Base-by-base conservation (phyloP, 2,888 invertebrate species). In the Pristionchus maxplancki region DNA sequence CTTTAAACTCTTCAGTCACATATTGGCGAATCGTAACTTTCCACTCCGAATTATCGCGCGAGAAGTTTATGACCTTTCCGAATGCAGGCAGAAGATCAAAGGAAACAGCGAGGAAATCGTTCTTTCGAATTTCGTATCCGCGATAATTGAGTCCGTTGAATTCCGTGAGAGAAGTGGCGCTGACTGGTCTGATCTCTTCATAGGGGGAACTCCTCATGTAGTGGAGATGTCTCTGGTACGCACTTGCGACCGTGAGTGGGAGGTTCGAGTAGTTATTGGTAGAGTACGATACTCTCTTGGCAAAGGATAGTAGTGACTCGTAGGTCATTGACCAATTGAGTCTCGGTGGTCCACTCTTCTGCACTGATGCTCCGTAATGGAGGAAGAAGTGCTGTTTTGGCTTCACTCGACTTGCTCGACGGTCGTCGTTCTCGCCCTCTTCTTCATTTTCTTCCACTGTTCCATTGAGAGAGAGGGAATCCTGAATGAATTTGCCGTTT, bases 371-470 rank as follows among this genome's bases (percentile, higher is more conserved):
- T 4, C 11, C 37, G 37, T 71, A 71, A 37, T 71, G 71, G 37
- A 71, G 71, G 37, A 71, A 37, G 37, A 71, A 71, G 17, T 71
- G 71, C 37, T 71, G 71, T 17, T 71, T 71, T 9, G 71, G 71
- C 17, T 31, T 34, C 8, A 71, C 17, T 8, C 6, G 15, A 71
- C 37, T 71, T 3, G 31, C 20, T 17, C 71, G 34, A 34, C 71
- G n/a, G n/a, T n/a, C n/a, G n/a, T n/a, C n/a, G n/a, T n/a, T 28
- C 62, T 71, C 71, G 4, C 15, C 53, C 53, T 37, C 71, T 4
- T 71, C 71, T 17, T 37, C 71, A 8, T 71, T 37, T 9, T 5
- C 5, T 71, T 71, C 62, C 31, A 28, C 8, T 9, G 64, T 64
- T 15, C 5, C 4, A 11, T 31, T 20, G 64, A 13, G 64, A 64